Conservation (phyloP, 2,888 invertebrate species). For the Plagodis dolabraria region DNA sequence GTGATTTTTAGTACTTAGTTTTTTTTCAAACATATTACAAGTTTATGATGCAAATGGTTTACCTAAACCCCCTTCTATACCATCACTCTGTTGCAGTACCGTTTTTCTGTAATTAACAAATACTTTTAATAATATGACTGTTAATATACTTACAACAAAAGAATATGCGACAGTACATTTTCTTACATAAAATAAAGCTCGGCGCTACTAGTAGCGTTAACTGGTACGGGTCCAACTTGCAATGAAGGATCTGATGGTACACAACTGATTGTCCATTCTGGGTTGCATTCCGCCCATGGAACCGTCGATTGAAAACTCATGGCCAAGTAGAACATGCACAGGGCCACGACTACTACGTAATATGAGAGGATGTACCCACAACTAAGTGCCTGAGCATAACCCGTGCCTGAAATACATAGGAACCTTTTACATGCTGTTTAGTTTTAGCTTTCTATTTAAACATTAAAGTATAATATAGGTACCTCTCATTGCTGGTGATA, state of each 20-base stretch:
- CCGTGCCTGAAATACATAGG: conserved; percentile 80
- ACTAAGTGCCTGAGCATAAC: conserved; percentile 87
- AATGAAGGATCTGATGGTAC: conserved; percentile 64
- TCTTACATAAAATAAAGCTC: conserved; percentile 85
- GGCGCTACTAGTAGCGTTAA: conserved; percentile 78
- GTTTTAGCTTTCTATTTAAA: too few species aligned
- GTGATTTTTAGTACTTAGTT: too few species aligned
- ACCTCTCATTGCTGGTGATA: conserved; percentile 92
- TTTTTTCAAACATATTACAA: too few species aligned
- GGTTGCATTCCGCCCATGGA: conserved; percentile 90
- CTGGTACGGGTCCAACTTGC: conserved; percentile 35
- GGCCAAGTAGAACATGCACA: conserved; percentile 89
- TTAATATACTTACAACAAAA: background rate
- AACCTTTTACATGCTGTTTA: too few species aligned
- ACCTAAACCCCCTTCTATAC: conserved; percentile 75
- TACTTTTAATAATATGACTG: background rate
- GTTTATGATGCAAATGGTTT: conserved; percentile 6
- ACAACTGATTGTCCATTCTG: conserved; percentile 78
- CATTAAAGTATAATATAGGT: conserved; percentile 5
- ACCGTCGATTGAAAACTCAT: conserved; percentile 88
- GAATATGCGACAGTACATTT: conserved; percentile 40
- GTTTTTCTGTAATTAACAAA: conserved; percentile 57
- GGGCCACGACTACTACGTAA: conserved; percentile 90
- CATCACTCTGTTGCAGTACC: conserved; percentile 68
- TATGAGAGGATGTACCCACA: conserved; percentile 89